A percentile compares a stretch with the other conserved stretches of the same genome.
Evolutionary conservation across 2,797 vertebrate species (phyloP).

Genomic region (Hyperoplus lanceolatus): DNA sequence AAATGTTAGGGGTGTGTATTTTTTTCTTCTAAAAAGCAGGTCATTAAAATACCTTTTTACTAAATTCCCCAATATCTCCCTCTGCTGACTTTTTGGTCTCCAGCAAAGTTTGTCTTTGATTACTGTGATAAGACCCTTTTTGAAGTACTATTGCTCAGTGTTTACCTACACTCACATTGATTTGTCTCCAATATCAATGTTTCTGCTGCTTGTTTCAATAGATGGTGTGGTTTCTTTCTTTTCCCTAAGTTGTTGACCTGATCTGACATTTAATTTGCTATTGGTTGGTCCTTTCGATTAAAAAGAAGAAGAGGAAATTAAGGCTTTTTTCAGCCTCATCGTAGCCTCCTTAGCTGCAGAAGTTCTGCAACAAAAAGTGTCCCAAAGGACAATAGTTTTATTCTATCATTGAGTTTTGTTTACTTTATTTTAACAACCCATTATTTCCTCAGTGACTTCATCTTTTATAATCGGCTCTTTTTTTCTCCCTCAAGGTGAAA

Average conservation of each 20-base stretch:
- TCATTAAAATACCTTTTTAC: constrained; percentile 84
- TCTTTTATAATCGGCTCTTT: constrained; percentile 39
- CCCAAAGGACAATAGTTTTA: constrained; percentile 51
- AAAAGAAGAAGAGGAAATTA: constrained; percentile 14
- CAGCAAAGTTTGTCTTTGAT: constrained; percentile 60
- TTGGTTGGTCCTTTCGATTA: constrained; percentile 63
- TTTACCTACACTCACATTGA: constrained; percentile 62
- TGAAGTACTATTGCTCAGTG: constrained; percentile 72
- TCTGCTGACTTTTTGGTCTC: constrained; percentile 65
- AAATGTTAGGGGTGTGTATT: constrained; percentile 69
- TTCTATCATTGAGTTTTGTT: constrained; percentile 63
- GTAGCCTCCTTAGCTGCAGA: constrained; percentile 72
- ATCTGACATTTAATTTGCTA: constrained; percentile 66
- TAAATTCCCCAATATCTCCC: constrained; percentile 66
- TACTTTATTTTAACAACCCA: constrained; percentile 73
- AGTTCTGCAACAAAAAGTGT: constrained; percentile 42
- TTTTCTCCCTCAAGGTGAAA: constrained; percentile 39
- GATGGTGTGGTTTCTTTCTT: constrained; percentile 45
- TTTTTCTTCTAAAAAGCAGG: constrained; percentile 78
- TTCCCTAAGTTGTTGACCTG: constrained; percentile 59
- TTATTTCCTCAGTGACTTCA: constrained; percentile 61
- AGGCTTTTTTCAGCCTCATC: constrained; percentile 67
- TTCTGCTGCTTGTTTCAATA: constrained; percentile 78
- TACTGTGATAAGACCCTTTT: constrained; percentile 70
- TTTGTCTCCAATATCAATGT: constrained; percentile 71